Conservation (phyloP, 2,797 vertebrate species). For the Florisuga fusca region DNA sequence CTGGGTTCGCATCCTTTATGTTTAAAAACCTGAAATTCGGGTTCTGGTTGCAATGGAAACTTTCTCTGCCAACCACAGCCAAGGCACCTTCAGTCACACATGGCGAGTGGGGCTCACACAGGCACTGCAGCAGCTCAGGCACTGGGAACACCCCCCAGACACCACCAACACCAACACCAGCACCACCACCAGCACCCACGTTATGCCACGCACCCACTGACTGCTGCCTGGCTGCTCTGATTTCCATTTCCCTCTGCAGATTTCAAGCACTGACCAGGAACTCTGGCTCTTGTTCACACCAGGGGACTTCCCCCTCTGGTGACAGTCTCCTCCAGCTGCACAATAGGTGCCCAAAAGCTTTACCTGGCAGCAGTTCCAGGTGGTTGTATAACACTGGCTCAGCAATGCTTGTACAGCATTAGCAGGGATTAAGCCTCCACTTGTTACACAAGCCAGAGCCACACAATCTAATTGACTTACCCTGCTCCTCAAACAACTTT, state of each 20-base stretch:
- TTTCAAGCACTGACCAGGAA: fast-evolving
- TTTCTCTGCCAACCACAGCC: not conserved
- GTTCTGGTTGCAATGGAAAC: not conserved
- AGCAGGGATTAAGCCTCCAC: not conserved
- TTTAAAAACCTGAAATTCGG: not conserved
- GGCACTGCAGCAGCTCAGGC: not conserved
- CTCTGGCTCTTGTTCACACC: fast-evolving
- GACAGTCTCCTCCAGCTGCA: not conserved
- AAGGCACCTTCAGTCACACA: fast-evolving
- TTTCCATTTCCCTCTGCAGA: not conserved
- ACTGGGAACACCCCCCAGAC: not conserved
- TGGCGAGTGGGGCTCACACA: fast-evolving
- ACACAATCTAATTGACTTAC: fast-evolving
- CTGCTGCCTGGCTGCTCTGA: not conserved
- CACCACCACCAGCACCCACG: fast-evolving
- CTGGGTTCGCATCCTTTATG: not conserved
- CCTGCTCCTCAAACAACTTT: not conserved
- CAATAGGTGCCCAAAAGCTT: not conserved
- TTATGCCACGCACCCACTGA: fast-evolving
- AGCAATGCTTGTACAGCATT: fast-evolving
- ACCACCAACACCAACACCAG: not conserved
- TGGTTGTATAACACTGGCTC: fast-evolving
- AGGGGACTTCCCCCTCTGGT: not conserved
- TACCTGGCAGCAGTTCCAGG: not conserved
- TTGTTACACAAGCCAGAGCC: not conserved